These are phyloP conservation scores for Limnephilus auricula DNA, from an alignment of 2,888 invertebrate species.

Conservation along the genomic window DNA sequence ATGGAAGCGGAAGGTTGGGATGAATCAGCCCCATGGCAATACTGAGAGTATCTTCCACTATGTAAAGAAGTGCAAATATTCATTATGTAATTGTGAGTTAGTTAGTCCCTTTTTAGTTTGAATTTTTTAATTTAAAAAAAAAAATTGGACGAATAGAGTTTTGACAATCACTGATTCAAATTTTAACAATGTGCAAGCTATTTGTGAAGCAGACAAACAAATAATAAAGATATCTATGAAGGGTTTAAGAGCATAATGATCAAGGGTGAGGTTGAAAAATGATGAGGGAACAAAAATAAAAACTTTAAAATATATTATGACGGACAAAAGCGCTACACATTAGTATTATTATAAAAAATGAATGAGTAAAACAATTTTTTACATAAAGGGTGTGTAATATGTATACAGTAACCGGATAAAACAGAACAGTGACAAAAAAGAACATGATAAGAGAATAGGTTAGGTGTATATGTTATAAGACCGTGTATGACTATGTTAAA, in stretches of 20 bases:
- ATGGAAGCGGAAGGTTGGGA: background rate
- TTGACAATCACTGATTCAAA: background rate
- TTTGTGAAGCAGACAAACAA: constrained; percentile 16
- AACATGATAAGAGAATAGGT: no score
- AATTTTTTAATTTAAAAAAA: no score
- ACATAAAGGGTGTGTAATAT: background rate
- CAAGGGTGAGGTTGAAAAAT: background rate
- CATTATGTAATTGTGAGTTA: no score
- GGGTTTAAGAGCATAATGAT: background rate
- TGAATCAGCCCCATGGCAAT: background rate
- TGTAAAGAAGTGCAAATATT: no score
- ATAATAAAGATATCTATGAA: background rate
- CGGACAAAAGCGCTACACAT: background rate
- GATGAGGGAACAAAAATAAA: background rate
- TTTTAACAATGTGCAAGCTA: background rate
- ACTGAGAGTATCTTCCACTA: background rate
- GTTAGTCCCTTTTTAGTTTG: background rate
- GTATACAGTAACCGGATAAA: no score
- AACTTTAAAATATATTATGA: background rate
- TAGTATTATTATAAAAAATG: background rate
- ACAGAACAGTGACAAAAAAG: no score
- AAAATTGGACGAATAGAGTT: background rate
- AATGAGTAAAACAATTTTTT: background rate
- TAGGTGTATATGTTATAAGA: no score
- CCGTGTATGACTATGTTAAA: no score